Evolutionary conservation across 2,888 invertebrate genomes (phyloP).

Genomic region (Lasioglossum leucozonium): DNA sequence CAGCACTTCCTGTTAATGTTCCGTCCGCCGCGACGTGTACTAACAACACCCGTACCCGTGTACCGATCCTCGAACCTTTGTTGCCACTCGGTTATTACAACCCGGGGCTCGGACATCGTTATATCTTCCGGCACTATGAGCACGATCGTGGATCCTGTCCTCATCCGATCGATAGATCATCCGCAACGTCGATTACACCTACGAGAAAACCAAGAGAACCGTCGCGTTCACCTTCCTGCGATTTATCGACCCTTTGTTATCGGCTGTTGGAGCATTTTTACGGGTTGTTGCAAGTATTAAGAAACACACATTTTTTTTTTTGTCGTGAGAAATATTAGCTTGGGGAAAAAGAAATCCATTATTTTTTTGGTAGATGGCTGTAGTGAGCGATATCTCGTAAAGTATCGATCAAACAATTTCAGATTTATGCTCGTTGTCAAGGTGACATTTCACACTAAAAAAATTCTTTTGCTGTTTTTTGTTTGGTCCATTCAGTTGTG

Average conservation of each 20-base stretch:
- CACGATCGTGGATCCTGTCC: background rate
- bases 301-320: background rate
- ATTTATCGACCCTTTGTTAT: background rate
- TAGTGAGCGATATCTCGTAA: no score
- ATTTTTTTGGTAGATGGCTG: no score
- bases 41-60: conserved; percentile 50
- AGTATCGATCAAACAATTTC: no score
- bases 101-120: conserved; percentile 31
- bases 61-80: conserved; percentile 38
- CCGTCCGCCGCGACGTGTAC: conserved; percentile 66
- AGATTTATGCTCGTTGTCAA: no score
- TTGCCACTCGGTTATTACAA: conserved; percentile 38
- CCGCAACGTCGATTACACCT: background rate
- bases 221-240: background rate
- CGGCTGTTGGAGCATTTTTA: background rate
- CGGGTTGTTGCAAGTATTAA: background rate
- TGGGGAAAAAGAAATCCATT: no score
- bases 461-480: no score
- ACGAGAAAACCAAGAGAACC: background rate
- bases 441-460: no score
- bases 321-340: no score
- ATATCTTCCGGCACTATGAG: background rate
- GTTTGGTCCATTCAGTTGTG: no score
- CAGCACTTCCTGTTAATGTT: conserved; percentile 78
- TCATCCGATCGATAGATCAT: background rate